Percentiles rank a stretch among this genome's conserved stretches.
These are phyloP conservation scores for Trilocha varians DNA, from an alignment of 2,888 invertebrate species.

Conservation along the genomic window DNA sequence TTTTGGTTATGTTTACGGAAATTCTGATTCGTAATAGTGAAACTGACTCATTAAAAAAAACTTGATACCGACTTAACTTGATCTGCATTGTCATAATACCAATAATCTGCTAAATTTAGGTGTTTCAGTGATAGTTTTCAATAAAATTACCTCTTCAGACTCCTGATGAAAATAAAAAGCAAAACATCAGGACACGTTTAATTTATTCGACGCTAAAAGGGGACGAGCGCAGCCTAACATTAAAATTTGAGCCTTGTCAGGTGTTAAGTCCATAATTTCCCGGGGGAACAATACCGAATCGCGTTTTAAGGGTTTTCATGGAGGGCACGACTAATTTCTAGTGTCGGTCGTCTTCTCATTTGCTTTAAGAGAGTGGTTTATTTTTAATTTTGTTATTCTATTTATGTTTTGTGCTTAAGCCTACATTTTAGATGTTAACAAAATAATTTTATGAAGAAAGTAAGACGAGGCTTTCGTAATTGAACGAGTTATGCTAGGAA, in stretches of 20 bases:
- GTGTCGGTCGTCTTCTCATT: slow-evolving; percentile 29
- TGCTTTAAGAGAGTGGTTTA: slow-evolving; percentile 20
- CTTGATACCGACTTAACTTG: too few relatives aligned
- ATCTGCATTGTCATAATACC: too few relatives aligned
- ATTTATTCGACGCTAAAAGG: slow-evolving; percentile 57
- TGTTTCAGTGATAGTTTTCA: too few relatives aligned
- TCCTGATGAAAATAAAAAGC: slow-evolving; percentile 26
- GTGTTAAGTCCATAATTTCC: slow-evolving; percentile 73
- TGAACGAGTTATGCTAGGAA: too few relatives aligned
- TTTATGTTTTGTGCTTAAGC: too few relatives aligned
- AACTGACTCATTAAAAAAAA: too few relatives aligned
- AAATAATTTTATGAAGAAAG: too few relatives aligned
- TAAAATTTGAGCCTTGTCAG: slow-evolving; percentile 71
- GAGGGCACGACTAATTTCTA: slow-evolving; percentile 60
- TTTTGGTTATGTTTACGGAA: too few relatives aligned
- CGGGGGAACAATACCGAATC: slow-evolving; percentile 60
- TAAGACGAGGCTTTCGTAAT: too few relatives aligned
- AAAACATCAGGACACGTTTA: slow-evolving; percentile 47
- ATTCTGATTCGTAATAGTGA: too few relatives aligned
- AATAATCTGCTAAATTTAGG: too few relatives aligned
- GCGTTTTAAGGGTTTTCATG: slow-evolving; percentile 67
- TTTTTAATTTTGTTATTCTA: neutral
- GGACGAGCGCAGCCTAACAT: slow-evolving; percentile 45
- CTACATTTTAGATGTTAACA: neutral
- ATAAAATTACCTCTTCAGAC: slow-evolving; percentile 10